Evolutionary conservation across 2,888 invertebrate genomes (phyloP).

Genomic region (Ischnus inquisitorius): DNA sequence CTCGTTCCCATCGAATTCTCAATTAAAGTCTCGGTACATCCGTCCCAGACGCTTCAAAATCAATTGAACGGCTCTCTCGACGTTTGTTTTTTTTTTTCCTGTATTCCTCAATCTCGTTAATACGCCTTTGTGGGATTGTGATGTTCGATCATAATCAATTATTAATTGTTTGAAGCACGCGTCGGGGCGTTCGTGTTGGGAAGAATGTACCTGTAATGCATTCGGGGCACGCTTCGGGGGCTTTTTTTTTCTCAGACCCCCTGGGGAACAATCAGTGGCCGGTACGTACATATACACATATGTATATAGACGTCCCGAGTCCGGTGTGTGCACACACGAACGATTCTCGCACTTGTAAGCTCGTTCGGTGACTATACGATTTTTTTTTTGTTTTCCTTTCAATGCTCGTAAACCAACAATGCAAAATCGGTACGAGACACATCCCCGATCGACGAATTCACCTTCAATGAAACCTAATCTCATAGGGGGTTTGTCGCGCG

Average conservation of each 20-base stretch:
- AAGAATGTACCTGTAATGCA: conserved; percentile 75
- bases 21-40: conserved; percentile 20
- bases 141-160: background rate
- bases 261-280: conserved; percentile 78
- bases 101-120: background rate
- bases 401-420: conserved; percentile 27
- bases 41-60: background rate
- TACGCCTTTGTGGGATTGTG: background rate
- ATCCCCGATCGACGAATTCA: conserved; percentile 69
- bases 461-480: conserved; percentile 82
- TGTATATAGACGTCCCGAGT: background rate
- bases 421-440: conserved; percentile 17
- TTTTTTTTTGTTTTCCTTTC: background rate
- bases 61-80: conserved; percentile 39
- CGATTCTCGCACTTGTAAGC: conserved; percentile 7
- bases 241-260: conserved; percentile 56
- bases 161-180: conserved; percentile 9
- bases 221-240: conserved; percentile 71
- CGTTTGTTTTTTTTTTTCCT: background rate
- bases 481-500: conserved; percentile 69
- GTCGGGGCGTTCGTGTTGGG: background rate
- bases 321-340: background rate
- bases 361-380: background rate
- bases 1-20: conserved; percentile 31
- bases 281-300: no score